Evolutionary conservation across 2,888 invertebrate genomes (phyloP).

Genomic region (Noctua janthina): DNA sequence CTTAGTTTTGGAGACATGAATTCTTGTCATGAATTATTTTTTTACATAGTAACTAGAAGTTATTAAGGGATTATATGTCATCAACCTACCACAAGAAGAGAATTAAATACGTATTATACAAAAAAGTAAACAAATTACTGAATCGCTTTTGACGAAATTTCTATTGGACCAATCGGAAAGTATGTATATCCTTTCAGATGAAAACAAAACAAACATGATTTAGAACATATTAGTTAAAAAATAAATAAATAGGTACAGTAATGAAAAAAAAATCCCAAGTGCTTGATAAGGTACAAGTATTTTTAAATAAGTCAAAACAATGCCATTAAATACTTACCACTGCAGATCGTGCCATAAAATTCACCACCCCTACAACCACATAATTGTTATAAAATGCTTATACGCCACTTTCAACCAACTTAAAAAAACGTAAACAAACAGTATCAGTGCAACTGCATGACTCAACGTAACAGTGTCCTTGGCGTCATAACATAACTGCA

Average conservation of each 20-base stretch:
- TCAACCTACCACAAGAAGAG: slow-evolving; percentile 12
- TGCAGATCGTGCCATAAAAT: slow-evolving; percentile 19
- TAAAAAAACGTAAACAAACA: slow-evolving; percentile 21
- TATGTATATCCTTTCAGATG: slow-evolving; percentile 24
- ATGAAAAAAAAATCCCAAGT: slow-evolving; percentile 12
- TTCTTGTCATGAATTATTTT: not conserved
- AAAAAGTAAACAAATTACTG: slow-evolving; percentile 19
- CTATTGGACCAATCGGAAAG: slow-evolving; percentile 22
- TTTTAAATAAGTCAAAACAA: slow-evolving; percentile 27
- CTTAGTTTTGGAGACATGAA: slow-evolving; percentile 13
- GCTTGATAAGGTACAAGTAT: slow-evolving; percentile 14
- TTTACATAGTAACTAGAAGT: slow-evolving; percentile 2
- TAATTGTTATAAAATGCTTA: slow-evolving; percentile 27
- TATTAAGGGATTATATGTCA: slow-evolving; percentile 12
- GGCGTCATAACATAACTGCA: slow-evolving; percentile 17
- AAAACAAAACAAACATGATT: slow-evolving; percentile 16
- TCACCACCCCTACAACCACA: slow-evolving; percentile 17
- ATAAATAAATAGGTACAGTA: slow-evolving; percentile 11
- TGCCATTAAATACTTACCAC: slow-evolving; percentile 23
- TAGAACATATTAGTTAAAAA: slow-evolving; percentile 9
- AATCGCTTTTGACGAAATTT: slow-evolving; percentile 22
- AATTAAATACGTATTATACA: slow-evolving; percentile 13
- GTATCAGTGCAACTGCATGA: slow-evolving; percentile 18
- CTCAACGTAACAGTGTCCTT: slow-evolving; percentile 1
- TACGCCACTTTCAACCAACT: slow-evolving; percentile 19